phyloP scores from a whole-genome alignment of 1,140 invertebrate species.

The Rhopalosiphum padi region DNA sequence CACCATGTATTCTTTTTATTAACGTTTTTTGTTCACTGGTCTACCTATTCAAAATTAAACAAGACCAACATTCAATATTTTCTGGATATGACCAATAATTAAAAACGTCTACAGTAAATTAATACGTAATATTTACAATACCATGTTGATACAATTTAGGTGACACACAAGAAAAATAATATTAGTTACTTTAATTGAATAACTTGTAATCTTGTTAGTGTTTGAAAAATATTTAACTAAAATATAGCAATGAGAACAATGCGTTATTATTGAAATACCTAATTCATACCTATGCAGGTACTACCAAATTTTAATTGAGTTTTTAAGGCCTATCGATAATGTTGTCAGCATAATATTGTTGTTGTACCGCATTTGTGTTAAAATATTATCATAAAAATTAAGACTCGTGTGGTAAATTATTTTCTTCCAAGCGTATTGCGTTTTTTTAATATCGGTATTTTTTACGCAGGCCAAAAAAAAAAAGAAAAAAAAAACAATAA shows the following conservation, averaged over 20 bases:
- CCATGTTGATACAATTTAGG: background rate
- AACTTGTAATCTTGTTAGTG: background rate
- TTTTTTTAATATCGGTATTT: background rate
- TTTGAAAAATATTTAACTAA: background rate
- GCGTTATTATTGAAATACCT: background rate
- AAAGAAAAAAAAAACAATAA: background rate
- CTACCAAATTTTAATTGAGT: background rate
- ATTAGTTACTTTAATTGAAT: background rate
- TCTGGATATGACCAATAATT: background rate
- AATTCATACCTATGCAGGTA: background rate
- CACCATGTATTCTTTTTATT: background rate
- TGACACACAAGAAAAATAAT: background rate
- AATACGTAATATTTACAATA: background rate
- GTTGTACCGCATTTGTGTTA: background rate
- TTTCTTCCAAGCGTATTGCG: background rate
- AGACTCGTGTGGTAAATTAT: background rate
- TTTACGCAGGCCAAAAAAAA: background rate
- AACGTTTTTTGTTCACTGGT: background rate
- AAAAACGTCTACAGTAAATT: background rate
- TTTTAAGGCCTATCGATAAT: background rate
- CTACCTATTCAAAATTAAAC: background rate
- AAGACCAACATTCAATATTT: background rate
- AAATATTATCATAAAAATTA: background rate
- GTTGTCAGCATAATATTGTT: background rate
- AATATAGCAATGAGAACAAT: background rate